A percentile compares a stretch with the other conserved stretches of the same genome.
These are phyloP conservation scores for Andrena bucephala DNA, from an alignment of 2,888 invertebrate genomes.

Conservation along the genomic window DNA sequence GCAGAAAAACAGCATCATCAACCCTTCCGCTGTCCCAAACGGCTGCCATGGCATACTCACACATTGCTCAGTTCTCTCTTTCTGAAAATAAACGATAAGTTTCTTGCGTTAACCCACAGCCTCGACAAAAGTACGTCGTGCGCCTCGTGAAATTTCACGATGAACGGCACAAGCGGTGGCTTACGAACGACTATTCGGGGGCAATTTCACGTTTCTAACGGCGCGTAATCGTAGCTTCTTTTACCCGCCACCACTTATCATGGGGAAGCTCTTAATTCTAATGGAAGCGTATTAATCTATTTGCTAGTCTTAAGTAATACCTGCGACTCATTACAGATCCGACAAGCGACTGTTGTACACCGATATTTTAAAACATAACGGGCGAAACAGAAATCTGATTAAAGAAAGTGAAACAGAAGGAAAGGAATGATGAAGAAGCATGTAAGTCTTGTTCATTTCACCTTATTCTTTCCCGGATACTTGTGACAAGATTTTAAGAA, in stretches of 20 bases:
- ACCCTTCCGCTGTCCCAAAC: slow-evolving; percentile 73
- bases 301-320: slow-evolving; percentile 28
- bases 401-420: slow-evolving; percentile 40
- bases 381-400: slow-evolving; percentile 18
- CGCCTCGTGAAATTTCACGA: slow-evolving; percentile 51
- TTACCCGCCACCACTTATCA: slow-evolving; percentile 56
- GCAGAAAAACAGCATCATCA: slow-evolving; percentile 77
- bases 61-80: slow-evolving; percentile 85
- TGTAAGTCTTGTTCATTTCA: slow-evolving; percentile 6
- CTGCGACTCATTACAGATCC: slow-evolving; percentile 19
- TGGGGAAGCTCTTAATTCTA: slow-evolving; percentile 33
- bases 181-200: neutral
- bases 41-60: slow-evolving; percentile 85
- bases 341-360: neutral
- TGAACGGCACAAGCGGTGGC: neutral
- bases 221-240: neutral
- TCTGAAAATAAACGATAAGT: slow-evolving; percentile 84
- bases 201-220: neutral
- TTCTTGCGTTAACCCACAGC: slow-evolving; percentile 71
- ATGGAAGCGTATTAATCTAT: slow-evolving; percentile 37
- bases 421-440: slow-evolving; percentile 14
- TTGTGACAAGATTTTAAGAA: slow-evolving; percentile 10
- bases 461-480: neutral
- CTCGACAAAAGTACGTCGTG: slow-evolving; percentile 39
- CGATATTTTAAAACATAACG: slow-evolving; percentile 32